Evolutionary conservation across 2,888 invertebrate genomes (phyloP).

Genomic region (Coecobrya sp.): DNA sequence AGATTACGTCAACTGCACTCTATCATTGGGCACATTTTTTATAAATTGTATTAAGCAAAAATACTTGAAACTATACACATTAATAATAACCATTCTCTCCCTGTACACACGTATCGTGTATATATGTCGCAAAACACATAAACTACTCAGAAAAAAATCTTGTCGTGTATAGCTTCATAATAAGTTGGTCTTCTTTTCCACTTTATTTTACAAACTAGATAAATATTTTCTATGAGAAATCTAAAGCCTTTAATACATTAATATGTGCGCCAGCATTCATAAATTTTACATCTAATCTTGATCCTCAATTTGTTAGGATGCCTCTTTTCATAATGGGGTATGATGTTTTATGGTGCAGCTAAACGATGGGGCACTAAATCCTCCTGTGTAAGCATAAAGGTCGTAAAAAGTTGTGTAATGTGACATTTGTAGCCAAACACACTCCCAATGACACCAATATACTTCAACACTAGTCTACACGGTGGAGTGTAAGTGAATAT

Average conservation of each 20-base stretch:
- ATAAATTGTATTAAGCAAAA: not conserved
- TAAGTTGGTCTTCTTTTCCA: conserved; percentile 2
- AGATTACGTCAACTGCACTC: not conserved
- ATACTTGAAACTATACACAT: not conserved
- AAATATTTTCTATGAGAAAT: conserved; percentile 60
- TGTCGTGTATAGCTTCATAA: conserved; percentile 6
- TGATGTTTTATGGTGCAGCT: conserved; percentile 81
- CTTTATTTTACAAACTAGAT: conserved; percentile 36
- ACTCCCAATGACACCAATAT: conserved; percentile 81
- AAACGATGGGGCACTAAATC: conserved; percentile 82
- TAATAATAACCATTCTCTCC: not conserved
- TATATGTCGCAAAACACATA: not conserved
- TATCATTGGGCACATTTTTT: not conserved
- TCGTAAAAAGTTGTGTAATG: conserved; percentile 82
- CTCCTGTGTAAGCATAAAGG: conserved; percentile 80
- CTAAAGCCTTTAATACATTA: conserved; percentile 66
- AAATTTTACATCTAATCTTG: conserved; percentile 80
- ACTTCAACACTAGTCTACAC: conserved; percentile 54
- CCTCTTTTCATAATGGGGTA: conserved; percentile 78
- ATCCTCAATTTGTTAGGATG: conserved; percentile 81
- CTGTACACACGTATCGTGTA: not conserved
- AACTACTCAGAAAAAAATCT: not conserved
- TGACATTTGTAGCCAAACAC: conserved; percentile 82
- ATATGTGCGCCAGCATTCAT: conserved; percentile 76
- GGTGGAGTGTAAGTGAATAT: not conserved